Evolutionary conservation across 2,888 invertebrate species (phyloP), one percentile per base, ranked within the genome.

Genomic region (Scaptomyza flava): DNA sequence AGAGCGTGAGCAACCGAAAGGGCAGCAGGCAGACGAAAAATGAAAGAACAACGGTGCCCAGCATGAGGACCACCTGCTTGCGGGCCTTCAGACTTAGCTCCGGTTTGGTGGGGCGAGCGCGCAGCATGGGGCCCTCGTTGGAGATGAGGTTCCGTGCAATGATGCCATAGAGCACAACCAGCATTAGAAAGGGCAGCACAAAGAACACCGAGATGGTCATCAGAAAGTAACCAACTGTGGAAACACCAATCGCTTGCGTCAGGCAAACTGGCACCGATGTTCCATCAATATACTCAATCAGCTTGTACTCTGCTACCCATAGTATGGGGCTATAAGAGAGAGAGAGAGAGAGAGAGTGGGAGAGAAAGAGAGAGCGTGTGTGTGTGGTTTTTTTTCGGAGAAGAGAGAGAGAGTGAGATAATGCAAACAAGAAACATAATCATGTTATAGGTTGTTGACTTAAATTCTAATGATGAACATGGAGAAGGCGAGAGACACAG

Each of bases 21-120:
- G 98, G 98, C 91, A 97, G 94, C 48, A 98, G 93, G 89, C 98
- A 98, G 34, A 97, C 91, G 92, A 98, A 98, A 91, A 98, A 98
- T 84, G 96, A 96, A 56, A 97, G 91, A 4, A 97, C 97, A 17
- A 97, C 97, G 1, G 97, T 96, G 46, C 96, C 95, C 64, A 97
- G 93, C 97, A 97, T 97, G 61, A 96, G 91, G 41, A 97, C 96
- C 20, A 97, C 97, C 93, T 97, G 97, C 81, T 94, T 94, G 77
- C 96, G 93, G 0, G 96, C 96, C 87, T 96, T 93, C 88, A 95
- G 95, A 48, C 94, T 95, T 70, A 96, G 95, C 60, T 95, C 94
- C 72, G 95, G 95, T 90, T 95, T 96, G 77, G 95, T 95, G 91
- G 95, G 93, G 38, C 95, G 94, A 53, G 95, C 93, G 86, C 94